Base-by-base conservation (phyloP, 2,113 vertebrate genomes). In the Irena cyanogastra region DNA sequence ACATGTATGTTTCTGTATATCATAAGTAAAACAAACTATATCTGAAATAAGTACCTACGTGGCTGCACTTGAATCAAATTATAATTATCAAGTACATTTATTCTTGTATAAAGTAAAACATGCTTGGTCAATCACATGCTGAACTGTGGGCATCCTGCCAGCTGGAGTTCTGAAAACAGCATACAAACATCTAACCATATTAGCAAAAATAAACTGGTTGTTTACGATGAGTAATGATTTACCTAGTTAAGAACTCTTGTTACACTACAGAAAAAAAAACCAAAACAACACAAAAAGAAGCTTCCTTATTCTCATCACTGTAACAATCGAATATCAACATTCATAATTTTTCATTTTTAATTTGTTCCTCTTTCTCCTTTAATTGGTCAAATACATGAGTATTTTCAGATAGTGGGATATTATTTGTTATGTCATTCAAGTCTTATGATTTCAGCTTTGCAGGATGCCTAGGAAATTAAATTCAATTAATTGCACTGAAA, bases 321-420 rank as follows among this genome's bases (percentile, higher is more conserved):
- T 30, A 50, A 31, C 20, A 10, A 31, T 5, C 0, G 0, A 12
- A 26, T 65, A 74, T 33, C 35, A 79, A 33, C 5, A 59, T 44
- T 23, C 20, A 44, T 10, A 37, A 37, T 66, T 77, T 79, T 87
- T 66, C 4, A 13, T 63, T 86, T 70, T 0, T 45, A 79, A 27
- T 57, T 89, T 84, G 8, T 75, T 47, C 20, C 37, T 63, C 15
- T 53, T 78, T 88, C 37, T 52, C n/a, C 17, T 79, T 63, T 81
- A 80, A 66, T 7, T 47, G 35, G 12, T 42, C 30, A 27, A 28
- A 68, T 20, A 68, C 10, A 19, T 11, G 3, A 77, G 28, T 35
- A 19, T 80, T 87, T 70, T 41, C 1, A 2, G 21, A 42, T 0
- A 0, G 4, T 27, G 6, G 4, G 1, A 16, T 45, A 28, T 45